A percentile compares a stretch with the other conserved stretches of the same genome.
phyloP scores from a whole-genome alignment of 2,888 invertebrate genomes.

The Petrolisthes cinctipes region DNA sequence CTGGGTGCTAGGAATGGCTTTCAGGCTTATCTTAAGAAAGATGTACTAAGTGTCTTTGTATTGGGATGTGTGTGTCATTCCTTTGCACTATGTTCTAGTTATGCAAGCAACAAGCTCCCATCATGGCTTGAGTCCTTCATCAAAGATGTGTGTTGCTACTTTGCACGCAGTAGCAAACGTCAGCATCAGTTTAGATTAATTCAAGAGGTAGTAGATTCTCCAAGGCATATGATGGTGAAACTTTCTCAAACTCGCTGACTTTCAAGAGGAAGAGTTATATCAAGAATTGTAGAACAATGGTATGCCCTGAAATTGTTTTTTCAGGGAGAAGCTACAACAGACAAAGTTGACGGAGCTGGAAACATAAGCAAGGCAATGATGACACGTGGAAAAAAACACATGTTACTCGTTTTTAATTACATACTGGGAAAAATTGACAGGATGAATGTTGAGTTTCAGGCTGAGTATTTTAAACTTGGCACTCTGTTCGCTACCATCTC shows the following conservation, averaged over 20 bases:
- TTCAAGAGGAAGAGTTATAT: not conserved
- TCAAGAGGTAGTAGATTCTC: no score
- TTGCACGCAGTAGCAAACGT: no score
- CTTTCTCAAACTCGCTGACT: constrained; percentile 42
- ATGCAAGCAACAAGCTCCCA: no score
- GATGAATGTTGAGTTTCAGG: no score
- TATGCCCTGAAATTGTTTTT: constrained; percentile 12
- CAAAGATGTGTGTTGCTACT: no score
- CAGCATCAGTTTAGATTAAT: no score
- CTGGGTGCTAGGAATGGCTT: constrained; percentile 45
- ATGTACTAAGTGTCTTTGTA: constrained; percentile 30
- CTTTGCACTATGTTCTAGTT: no score
- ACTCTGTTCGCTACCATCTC: not conserved
- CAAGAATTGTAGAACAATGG: constrained; percentile 8
- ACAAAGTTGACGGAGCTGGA: constrained; percentile 8
- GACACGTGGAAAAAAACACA: constrained; percentile 8
- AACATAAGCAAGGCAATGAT: constrained; percentile 11
- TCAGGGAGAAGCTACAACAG: not conserved
- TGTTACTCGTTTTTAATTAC: constrained; percentile 10
- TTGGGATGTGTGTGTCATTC: no score
- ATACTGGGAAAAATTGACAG: no score
- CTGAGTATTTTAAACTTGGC: no score
- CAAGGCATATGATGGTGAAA: no score
- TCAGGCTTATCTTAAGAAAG: constrained; percentile 32
- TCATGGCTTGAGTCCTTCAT: no score